phyloP scores from a whole-genome alignment of 2,797 vertebrate genomes.

The Lophius americanus region DNA sequence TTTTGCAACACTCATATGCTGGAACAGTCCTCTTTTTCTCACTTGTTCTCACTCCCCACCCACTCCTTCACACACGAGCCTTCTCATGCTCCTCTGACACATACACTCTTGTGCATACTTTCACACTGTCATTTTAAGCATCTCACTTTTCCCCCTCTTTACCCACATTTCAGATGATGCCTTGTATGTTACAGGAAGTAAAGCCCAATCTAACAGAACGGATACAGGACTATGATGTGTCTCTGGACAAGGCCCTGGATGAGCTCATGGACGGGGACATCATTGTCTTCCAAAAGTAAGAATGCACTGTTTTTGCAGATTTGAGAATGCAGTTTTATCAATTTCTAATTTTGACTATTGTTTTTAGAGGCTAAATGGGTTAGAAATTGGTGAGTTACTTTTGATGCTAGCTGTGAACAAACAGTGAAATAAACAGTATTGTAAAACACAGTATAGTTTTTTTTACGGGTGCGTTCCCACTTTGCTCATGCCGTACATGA shows the following conservation, averaged over 20 bases:
- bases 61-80: slow-evolving; percentile 12
- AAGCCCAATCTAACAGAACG: slow-evolving; percentile 99
- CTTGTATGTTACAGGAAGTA: slow-evolving; percentile 89
- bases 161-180: slow-evolving; percentile 1
- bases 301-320: neutral
- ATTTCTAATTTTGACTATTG: neutral
- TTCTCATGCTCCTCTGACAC: slow-evolving; percentile 2
- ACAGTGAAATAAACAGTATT: too few species aligned
- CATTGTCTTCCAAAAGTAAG: slow-evolving; percentile 99
- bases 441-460: too few species aligned
- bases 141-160: neutral
- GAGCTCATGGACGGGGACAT: slow-evolving; percentile 99
- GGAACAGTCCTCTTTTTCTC: slow-evolving; percentile 26
- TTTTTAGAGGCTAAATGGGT: too few species aligned
- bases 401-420: too few species aligned
- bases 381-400: too few species aligned
- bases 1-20: slow-evolving; percentile 33
- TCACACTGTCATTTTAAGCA: slow-evolving; percentile 7
- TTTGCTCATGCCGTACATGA: too few species aligned
- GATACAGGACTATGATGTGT: slow-evolving; percentile 99
- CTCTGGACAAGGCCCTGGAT: slow-evolving; percentile 99
- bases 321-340: neutral
- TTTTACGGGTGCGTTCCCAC: too few species aligned
- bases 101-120: slow-evolving; percentile 10
- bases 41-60: slow-evolving; percentile 17